phyloP scores from a whole-genome alignment of 2,113 vertebrate species.

The Pteropus alecto region DNA sequence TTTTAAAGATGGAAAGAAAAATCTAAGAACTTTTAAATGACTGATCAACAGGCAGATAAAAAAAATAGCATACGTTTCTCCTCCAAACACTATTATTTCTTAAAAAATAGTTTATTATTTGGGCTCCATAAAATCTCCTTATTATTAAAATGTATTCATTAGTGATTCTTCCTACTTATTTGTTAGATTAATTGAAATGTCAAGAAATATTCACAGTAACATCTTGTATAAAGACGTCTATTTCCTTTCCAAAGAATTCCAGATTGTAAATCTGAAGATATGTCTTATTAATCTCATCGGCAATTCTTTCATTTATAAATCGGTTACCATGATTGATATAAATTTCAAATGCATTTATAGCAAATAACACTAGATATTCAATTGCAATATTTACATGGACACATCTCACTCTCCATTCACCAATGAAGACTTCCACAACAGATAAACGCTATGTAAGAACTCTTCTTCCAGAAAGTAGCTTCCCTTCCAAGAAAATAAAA shows the following conservation, averaged over 20 bases:
- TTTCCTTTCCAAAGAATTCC: constrained; percentile 34
- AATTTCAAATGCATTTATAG: constrained; percentile 8
- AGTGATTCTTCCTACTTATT: neutral
- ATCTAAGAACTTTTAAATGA: constrained; percentile 8
- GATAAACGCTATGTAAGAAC: neutral
- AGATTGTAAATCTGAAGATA: neutral
- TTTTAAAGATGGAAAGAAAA: neutral
- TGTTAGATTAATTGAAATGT: neutral
- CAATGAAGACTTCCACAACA: neutral
- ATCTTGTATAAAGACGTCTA: neutral
- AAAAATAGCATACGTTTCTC: neutral
- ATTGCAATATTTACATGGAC: neutral
- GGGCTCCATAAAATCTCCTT: neutral
- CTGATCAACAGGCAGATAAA: neutral
- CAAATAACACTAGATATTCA: neutral
- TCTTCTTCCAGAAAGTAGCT: neutral
- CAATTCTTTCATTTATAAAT: constrained; percentile 22
- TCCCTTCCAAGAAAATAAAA: neutral
- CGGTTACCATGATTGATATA: neutral
- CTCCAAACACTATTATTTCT: constrained; percentile 10
- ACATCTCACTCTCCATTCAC: neutral
- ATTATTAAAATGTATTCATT: neutral
- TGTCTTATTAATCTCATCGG: neutral
- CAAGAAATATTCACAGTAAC: neutral
- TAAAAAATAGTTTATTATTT: constrained; percentile 12